These are phyloP conservation scores for Gerris buenoi DNA, from an alignment of 1,140 invertebrate genomes.

Conservation along the genomic window DNA sequence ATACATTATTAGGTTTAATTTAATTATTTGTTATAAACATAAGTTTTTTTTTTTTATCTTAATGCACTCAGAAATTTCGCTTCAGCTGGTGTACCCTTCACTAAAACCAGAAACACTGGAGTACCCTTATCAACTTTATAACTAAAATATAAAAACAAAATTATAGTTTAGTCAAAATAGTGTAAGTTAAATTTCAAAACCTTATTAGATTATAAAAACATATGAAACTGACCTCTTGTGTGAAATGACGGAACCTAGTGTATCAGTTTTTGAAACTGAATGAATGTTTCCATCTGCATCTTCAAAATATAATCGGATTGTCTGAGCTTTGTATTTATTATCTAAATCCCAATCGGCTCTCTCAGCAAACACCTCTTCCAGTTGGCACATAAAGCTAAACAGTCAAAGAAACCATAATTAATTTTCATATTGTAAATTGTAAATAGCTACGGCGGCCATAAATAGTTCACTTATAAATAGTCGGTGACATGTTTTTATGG, in stretches of 20 bases:
- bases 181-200: not conserved
- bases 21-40: too few relatives aligned
- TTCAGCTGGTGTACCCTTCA: constrained; percentile 32
- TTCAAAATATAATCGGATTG: constrained; percentile 66
- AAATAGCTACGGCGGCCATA: too few relatives aligned
- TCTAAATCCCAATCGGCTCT: constrained; percentile 57
- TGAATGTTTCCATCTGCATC: constrained; percentile 47
- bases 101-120: constrained; percentile 36
- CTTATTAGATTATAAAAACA: not conserved
- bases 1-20: too few relatives aligned
- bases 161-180: not conserved
- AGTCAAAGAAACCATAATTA: too few relatives aligned
- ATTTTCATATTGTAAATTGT: too few relatives aligned
- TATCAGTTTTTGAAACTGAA: constrained; percentile 39
- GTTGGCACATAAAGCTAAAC: constrained; percentile 57
- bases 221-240: constrained; percentile 43
- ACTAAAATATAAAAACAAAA: constrained; percentile 27
- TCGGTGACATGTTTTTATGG: too few relatives aligned
- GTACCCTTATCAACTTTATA: constrained; percentile 34
- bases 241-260: constrained; percentile 45
- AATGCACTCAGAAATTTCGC: constrained; percentile 29
- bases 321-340: constrained; percentile 46
- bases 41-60: constrained; percentile 1
- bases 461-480: too few relatives aligned
- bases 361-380: constrained; percentile 55